phyloP scores from a whole-genome alignment of 1,140 invertebrate species.

The Homalodisca vitripennis region DNA sequence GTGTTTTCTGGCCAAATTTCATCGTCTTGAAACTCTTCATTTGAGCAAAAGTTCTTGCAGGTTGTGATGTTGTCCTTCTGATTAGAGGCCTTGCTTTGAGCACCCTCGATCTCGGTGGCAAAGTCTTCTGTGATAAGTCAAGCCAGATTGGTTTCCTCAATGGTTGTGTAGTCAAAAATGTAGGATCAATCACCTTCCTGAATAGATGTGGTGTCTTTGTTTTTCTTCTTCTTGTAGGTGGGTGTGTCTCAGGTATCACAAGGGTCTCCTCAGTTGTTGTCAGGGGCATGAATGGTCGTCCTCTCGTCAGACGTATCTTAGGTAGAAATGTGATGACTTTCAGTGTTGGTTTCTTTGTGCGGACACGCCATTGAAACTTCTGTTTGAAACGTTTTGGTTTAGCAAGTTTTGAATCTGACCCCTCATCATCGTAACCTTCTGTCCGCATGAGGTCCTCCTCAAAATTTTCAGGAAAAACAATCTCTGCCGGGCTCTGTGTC shows the following conservation, averaged over 20 bases:
- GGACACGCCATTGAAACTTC: not conserved
- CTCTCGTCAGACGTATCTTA: not conserved
- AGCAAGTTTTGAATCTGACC: not conserved
- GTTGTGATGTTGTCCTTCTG: not conserved
- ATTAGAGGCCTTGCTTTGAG: not conserved
- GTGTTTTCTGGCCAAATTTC: constrained; percentile 7
- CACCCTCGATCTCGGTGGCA: not conserved
- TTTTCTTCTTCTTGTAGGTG: not conserved
- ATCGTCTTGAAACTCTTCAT: not conserved
- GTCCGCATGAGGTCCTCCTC: constrained; percentile 2
- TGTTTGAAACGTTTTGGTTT: not conserved
- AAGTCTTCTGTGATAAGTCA: too few relatives aligned
- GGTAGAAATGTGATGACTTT: not conserved
- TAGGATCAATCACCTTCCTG: not conserved
- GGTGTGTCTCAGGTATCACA: not conserved
- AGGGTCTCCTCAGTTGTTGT: constrained; percentile 6
- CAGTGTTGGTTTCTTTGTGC: not conserved
- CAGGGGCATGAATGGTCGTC: not conserved
- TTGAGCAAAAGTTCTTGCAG: not conserved
- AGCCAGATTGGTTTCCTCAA: too few relatives aligned
- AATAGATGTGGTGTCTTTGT: not conserved
- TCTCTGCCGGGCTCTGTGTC: not conserved
- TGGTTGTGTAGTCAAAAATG: too few relatives aligned
- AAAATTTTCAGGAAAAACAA: constrained; percentile 9
- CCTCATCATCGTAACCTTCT: not conserved